These are phyloP conservation scores for Xestia sexstrigata DNA, from an alignment of 2,888 invertebrate species.

Conservation along the genomic window DNA sequence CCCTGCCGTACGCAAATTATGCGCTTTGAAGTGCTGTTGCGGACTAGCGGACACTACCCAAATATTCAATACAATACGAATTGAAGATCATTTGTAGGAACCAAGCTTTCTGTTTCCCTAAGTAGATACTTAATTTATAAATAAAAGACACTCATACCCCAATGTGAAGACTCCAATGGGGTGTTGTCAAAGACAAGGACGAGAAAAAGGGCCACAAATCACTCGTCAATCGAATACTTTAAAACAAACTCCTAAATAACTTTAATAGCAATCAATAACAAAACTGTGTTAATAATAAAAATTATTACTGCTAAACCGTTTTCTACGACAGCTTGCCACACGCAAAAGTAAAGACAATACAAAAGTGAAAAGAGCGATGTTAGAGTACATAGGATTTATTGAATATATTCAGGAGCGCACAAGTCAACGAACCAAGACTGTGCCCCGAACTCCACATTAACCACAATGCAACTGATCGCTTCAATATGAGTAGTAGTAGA, in stretches of 20 bases:
- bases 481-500: too few species aligned
- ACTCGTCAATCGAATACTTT: neutral
- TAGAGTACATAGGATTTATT: neutral
- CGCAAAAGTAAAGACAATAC: neutral
- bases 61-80: neutral
- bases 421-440: too few species aligned
- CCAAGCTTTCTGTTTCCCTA: neutral
- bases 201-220: neutral
- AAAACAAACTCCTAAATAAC: constrained; percentile 17
- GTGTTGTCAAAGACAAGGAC: neutral
- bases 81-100: neutral
- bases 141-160: neutral
- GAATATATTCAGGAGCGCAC: neutral
- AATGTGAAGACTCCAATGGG: neutral
- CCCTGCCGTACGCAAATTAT: neutral
- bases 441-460: too few species aligned
- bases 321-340: neutral
- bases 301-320: neutral
- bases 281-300: neutral
- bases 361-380: neutral
- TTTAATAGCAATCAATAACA: constrained; percentile 36
- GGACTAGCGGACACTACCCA: neutral
- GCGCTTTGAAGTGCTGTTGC: neutral
- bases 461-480: too few species aligned
- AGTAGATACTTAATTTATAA: too few species aligned